Conservation (phyloP, 2,888 invertebrate species). For the Norana najaformis region DNA sequence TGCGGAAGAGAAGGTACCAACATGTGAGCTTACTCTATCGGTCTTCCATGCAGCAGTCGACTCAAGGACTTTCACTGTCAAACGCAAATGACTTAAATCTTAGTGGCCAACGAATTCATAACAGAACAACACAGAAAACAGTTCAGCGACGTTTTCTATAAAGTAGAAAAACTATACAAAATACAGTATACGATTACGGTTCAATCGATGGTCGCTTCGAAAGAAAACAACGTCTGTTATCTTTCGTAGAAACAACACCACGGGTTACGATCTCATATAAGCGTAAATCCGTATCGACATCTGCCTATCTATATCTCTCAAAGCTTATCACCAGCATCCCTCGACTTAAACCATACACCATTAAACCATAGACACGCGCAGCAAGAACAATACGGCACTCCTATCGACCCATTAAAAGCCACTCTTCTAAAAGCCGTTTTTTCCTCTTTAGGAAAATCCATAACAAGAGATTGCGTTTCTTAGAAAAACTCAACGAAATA, state of each 20-base stretch:
- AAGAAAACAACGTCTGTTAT: not conserved
- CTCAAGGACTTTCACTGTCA: too few species aligned
- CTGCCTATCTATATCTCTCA: not conserved
- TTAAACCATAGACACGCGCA: not conserved
- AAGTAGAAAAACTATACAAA: not conserved
- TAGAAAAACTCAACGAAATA: not conserved
- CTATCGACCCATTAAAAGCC: not conserved
- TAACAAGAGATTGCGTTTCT: not conserved
- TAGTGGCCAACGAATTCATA: too few species aligned
- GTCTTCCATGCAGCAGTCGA: too few species aligned
- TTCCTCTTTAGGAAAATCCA: not conserved
- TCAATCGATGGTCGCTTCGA: not conserved
- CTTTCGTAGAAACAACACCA: too few species aligned
- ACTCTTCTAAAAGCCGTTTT: not conserved
- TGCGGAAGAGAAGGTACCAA: too few species aligned
- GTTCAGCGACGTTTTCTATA: not conserved
- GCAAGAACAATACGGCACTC: not conserved
- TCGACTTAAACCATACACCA: not conserved
- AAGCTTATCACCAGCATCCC: not conserved
- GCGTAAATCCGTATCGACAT: not conserved
- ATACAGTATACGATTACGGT: not conserved
- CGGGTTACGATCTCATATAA: not conserved
- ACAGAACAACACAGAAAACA: not conserved
- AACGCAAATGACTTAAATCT: too few species aligned
- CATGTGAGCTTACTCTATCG: too few species aligned